These are phyloP conservation scores for Erannis defoliaria DNA, from an alignment of 2,888 invertebrate species.

Conservation along the genomic window DNA sequence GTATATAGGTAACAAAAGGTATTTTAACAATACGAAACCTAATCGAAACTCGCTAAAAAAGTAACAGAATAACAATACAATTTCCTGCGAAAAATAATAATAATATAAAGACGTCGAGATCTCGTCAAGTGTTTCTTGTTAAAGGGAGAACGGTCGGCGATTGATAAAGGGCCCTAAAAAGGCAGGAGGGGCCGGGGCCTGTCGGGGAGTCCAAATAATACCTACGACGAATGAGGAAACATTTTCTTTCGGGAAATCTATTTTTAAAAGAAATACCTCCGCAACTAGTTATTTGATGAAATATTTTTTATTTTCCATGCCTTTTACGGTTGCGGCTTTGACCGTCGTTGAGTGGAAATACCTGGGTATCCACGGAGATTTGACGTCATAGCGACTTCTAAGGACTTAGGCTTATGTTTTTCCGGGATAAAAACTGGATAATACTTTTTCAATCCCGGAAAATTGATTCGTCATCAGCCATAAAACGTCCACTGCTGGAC, in stretches of 20 bases:
- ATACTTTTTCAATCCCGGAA: too few relatives aligned
- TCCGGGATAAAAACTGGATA: too few relatives aligned
- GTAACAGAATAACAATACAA: slow-evolving; percentile 37
- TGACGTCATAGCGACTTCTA: neutral
- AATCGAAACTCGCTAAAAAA: slow-evolving; percentile 22
- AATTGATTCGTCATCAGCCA: too few relatives aligned
- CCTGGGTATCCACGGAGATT: neutral
- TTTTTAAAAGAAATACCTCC: slow-evolving; percentile 30
- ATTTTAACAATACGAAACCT: slow-evolving; percentile 1
- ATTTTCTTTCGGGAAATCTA: slow-evolving; percentile 39
- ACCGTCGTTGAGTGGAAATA: neutral
- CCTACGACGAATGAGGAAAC: slow-evolving; percentile 30
- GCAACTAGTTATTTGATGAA: slow-evolving; percentile 10
- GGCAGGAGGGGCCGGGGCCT: too few relatives aligned
- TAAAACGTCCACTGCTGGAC: too few relatives aligned
- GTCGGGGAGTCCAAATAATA: slow-evolving; percentile 18
- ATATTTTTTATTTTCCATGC: slow-evolving; percentile 16
- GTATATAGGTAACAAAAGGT: neutral
- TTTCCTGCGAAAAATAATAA: slow-evolving; percentile 35
- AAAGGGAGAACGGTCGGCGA: slow-evolving; percentile 63
- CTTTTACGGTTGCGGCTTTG: neutral
- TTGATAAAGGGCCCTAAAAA: slow-evolving; percentile 67
- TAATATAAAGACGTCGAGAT: slow-evolving; percentile 32
- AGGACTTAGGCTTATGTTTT: too few relatives aligned
- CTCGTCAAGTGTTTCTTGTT: slow-evolving; percentile 63